Evolutionary conservation across 2,797 vertebrate genomes (phyloP).

Genomic region (Aeoliscus strigatus): DNA sequence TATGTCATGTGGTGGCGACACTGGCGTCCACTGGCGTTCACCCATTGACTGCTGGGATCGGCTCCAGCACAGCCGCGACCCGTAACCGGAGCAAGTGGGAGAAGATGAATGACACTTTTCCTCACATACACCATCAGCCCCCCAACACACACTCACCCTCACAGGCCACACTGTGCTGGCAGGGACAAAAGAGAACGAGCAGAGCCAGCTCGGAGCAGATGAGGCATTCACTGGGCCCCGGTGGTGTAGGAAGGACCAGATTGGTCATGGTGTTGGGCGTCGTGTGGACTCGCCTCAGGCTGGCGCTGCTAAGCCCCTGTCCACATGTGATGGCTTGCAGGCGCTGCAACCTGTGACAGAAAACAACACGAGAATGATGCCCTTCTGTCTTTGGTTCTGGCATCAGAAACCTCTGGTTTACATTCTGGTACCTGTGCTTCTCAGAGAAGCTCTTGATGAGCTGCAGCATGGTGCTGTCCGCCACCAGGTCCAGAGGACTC

Average conservation of each 20-base stretch:
- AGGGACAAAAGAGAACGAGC: conserved; percentile 90
- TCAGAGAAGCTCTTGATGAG: conserved; percentile 90
- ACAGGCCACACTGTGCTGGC: conserved; percentile 95
- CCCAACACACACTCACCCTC: conserved; percentile 76
- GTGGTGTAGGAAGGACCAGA: conserved; percentile 77
- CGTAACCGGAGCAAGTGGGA: too few species aligned
- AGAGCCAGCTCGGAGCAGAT: conserved; percentile 94
- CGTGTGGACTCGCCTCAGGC: conserved; percentile 82
- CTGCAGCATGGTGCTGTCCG: conserved; percentile 78
- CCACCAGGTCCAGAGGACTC: conserved; percentile 86
- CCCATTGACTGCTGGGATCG: too few species aligned
- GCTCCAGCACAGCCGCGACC: too few species aligned
- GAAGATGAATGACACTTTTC: too few species aligned
- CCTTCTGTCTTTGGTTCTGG: neutral
- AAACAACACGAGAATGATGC: neutral
- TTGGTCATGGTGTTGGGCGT: conserved; percentile 95
- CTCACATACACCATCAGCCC: neutral
- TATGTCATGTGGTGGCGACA: too few species aligned
- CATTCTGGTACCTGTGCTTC: conserved; percentile 82
- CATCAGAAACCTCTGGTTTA: neutral
- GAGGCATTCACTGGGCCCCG: conserved; percentile 89
- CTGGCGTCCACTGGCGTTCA: too few species aligned
- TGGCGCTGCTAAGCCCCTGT: conserved; percentile 71
- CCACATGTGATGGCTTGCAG: conserved; percentile 75
- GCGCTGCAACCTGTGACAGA: conserved; percentile 73